Evolutionary conservation across 2,113 vertebrate genomes (phyloP).

Genomic region (Chinchilla lanigera): DNA sequence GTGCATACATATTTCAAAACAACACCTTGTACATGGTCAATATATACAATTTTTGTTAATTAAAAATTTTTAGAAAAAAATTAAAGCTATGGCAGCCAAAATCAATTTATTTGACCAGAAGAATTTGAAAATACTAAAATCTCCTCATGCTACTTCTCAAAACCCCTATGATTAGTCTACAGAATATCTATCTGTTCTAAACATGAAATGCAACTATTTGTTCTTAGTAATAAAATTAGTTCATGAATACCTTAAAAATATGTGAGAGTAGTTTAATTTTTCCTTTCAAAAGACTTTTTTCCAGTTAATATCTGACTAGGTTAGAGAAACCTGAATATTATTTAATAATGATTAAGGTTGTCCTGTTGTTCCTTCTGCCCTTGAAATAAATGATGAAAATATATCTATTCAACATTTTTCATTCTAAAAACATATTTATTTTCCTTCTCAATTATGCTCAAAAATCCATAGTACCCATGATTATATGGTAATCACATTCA

Average conservation of each 20-base stretch:
- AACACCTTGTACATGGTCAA: not conserved
- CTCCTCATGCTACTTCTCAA: conserved; percentile 38
- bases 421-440: conserved; percentile 33
- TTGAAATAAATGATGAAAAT: conserved; percentile 62
- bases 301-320: conserved; percentile 53
- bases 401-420: conserved; percentile 28
- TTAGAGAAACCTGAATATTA: conserved; percentile 28
- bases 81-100: not conserved
- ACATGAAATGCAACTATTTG: conserved; percentile 62
- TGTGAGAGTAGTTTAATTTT: conserved; percentile 53
- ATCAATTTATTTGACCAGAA: conserved; percentile 47
- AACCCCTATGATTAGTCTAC: conserved; percentile 31
- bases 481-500: conserved; percentile 21
- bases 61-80: not conserved
- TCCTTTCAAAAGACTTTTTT: conserved; percentile 9
- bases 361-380: conserved; percentile 36
- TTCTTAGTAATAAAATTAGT: conserved; percentile 66
- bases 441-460: conserved; percentile 41
- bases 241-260: conserved; percentile 49
- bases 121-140: conserved; percentile 46
- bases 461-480: conserved; percentile 20
- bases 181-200: conserved; percentile 63
- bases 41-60: not conserved
- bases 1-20: not conserved
- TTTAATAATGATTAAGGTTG: conserved; percentile 54